Evolutionary conservation across 2,113 vertebrate species (phyloP).

Genomic region (Taxidea taxus): DNA sequence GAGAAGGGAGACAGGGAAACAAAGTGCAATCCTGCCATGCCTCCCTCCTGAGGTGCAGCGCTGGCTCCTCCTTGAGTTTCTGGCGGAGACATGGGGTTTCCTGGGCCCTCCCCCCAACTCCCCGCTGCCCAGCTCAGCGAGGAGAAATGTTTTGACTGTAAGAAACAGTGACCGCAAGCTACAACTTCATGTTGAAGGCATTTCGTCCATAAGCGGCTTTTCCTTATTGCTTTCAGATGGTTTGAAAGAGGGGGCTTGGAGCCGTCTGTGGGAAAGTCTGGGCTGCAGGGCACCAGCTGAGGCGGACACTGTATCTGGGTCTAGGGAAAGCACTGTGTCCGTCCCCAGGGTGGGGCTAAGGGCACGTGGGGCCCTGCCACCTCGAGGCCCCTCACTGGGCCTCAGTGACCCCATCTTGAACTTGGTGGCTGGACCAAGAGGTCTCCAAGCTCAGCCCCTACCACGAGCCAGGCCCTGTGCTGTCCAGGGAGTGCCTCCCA

Average conservation of each 20-base stretch:
- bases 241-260: neutral
- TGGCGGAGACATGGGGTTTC: neutral
- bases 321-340: fast-evolving
- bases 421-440: neutral
- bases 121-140: neutral
- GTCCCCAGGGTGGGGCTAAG: fast-evolving
- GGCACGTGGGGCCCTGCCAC: neutral
- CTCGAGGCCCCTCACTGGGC: neutral
- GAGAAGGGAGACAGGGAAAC: neutral
- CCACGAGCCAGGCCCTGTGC: neutral
- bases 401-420: neutral
- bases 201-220: neutral
- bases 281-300: fast-evolving
- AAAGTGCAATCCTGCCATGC: fast-evolving
- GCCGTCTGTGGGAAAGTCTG: fast-evolving
- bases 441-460: neutral
- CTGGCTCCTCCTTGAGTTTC: neutral
- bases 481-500: no score
- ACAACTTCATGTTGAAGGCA: neutral
- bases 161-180: neutral
- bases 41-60: fast-evolving
- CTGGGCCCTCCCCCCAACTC: neutral
- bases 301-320: fast-evolving
- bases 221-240: slow-evolving; percentile 56
- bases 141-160: neutral